Percentiles rank a stretch among this genome's conserved stretches.
phyloP scores from a whole-genome alignment of 2,113 vertebrate species.

The Rhinoderma darwinii region DNA sequence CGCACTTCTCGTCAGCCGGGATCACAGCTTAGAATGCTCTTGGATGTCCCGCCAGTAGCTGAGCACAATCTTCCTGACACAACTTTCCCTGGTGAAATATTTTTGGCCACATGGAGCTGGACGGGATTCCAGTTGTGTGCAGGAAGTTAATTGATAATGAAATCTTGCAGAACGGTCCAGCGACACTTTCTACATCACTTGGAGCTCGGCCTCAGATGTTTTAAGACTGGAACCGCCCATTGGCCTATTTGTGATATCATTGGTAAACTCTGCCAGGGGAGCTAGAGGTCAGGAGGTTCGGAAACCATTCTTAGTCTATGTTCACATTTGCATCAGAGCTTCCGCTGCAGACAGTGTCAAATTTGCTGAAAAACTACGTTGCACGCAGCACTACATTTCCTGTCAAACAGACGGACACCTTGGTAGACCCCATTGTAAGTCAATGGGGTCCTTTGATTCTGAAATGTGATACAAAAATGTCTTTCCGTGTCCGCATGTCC shows the following conservation, averaged over 20 bases:
- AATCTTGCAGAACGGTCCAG: not conserved
- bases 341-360: too few relatives aligned
- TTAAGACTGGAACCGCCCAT: not conserved
- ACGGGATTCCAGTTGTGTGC: not conserved
- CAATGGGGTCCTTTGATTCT: too few relatives aligned
- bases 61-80: conserved; percentile 1
- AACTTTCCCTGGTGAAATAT: not conserved
- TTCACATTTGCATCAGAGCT: too few relatives aligned
- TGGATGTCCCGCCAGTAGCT: conserved; percentile 58
- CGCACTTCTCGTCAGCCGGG: not conserved
- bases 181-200: not conserved
- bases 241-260: not conserved
- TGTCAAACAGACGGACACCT: too few relatives aligned
- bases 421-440: too few relatives aligned
- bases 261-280: not conserved
- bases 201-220: not conserved
- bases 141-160: not conserved
- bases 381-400: too few relatives aligned
- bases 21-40: conserved; percentile 67
- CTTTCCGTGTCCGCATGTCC: not conserved
- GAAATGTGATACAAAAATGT: not conserved
- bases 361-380: not conserved
- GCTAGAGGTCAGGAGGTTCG: not conserved
- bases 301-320: not conserved
- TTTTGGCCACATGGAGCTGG: not conserved